Evolutionary conservation across 2,113 vertebrate genomes (phyloP).

Genomic region (Falcunculus frontatus): DNA sequence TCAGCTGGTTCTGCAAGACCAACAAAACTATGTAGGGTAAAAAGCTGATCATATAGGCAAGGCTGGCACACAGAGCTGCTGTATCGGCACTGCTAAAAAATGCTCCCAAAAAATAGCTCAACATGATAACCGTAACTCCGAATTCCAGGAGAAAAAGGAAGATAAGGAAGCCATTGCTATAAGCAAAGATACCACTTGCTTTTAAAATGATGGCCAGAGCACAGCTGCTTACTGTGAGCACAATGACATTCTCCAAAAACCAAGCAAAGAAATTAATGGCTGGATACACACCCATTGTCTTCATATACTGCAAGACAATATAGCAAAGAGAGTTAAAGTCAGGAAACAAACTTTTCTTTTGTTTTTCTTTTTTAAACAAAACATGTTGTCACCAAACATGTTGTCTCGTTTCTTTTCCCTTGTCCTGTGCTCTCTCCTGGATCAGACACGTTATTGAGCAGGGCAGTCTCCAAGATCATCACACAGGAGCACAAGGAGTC

Average conservation of each 20-base stretch:
- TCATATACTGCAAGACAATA: constrained; percentile 64
- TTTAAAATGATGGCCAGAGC: constrained; percentile 65
- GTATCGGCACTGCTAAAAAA: constrained; percentile 65
- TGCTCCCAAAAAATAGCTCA: constrained; percentile 67
- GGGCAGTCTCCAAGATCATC: neutral
- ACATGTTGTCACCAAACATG: neutral
- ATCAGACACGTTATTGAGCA: rapidly evolving
- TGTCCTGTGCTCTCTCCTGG: neutral
- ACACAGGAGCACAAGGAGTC: rapidly evolving
- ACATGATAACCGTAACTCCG: constrained; percentile 56
- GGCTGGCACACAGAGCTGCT: constrained; percentile 66
- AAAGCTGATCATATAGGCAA: constrained; percentile 72
- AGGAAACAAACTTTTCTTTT: neutral
- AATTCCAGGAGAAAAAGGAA: constrained; percentile 74
- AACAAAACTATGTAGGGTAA: constrained; percentile 71
- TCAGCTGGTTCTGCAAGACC: constrained; percentile 67
- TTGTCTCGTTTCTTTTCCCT: neutral
- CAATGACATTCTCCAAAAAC: constrained; percentile 70
- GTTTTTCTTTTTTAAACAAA: neutral
- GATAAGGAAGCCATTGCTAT: constrained; percentile 62
- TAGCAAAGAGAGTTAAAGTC: neutral
- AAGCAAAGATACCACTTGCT: constrained; percentile 60
- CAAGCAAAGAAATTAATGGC: constrained; percentile 67
- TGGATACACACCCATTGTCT: constrained; percentile 70
- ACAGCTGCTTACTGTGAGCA: constrained; percentile 52